Base-by-base conservation (phyloP, 2,113 vertebrate genomes). In the Todiramphus saurophagus region DNA sequence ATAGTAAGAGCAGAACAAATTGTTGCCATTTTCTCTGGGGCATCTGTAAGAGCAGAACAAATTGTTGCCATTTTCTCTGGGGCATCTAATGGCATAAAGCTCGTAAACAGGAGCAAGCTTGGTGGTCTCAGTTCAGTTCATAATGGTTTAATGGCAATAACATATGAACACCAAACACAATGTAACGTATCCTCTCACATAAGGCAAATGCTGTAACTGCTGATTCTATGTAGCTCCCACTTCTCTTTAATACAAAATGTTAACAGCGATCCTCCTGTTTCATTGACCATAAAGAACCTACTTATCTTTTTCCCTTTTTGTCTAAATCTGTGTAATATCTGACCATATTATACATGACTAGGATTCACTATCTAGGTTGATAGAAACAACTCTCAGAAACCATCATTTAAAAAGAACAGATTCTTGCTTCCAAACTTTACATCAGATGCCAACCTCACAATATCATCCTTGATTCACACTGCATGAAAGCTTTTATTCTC, bases 401-500 rank as follows among this genome's bases (percentile, higher is more conserved):
- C 62, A 80, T 88, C 46, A 64, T 77, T 95, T 95, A 62, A 95
- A 97, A 94, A 48, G 68, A 97, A 62, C 37, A 87, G 33, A 21
- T 77, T 97, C 88, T 80, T 94, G 88, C 92, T 95, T 97, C 96
- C 70, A 94, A 93, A 86, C 74, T 97, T 96, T 55, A 7, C 66
- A 90, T 97, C 93, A 91, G 94, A 94, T 98, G 96, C 97, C 95
- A 98, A 59, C 20, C 41, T 86, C 87, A 91, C 86, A 94, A 78
- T 72, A 64, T 83, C 96, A 97, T 96, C 95, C 95, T 94, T 85
- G 94, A 82, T 93, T 94, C 96, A 96, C 9, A 13, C 63, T 37
- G 75, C 95, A 91, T 88, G 96, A 97, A 97, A 91, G 94, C 55
- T 97, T 97, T 97, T 87, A 94, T 97, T 97, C 96, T 94, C 93